Percentiles rank a stretch among this genome's conserved stretches.
phyloP scores from a whole-genome alignment of 2,113 vertebrate species.

The Rhodinocichla rosea region DNA sequence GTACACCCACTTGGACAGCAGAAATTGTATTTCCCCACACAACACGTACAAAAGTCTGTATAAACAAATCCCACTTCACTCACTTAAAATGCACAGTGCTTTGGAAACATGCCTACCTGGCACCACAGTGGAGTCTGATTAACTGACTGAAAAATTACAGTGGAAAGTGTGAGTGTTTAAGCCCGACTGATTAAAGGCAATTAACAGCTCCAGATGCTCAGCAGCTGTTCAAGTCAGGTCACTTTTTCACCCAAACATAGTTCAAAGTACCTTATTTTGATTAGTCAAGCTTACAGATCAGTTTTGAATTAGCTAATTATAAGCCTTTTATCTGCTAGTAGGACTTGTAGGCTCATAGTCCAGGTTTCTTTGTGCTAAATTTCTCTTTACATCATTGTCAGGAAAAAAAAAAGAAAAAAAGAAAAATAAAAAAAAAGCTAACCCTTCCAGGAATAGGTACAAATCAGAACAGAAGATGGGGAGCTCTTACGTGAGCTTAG shows the following conservation, averaged over 20 bases:
- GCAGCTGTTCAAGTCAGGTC: not conserved
- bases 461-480: not conserved
- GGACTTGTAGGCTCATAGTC: not conserved
- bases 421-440: not conserved
- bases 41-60: rapidly evolving
- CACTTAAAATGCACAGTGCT: not conserved
- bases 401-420: not conserved
- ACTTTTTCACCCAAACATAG: not conserved
- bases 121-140: not conserved
- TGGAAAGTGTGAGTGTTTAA: not conserved
- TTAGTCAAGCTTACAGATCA: not conserved
- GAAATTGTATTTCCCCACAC: rapidly evolving
- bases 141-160: not conserved
- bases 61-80: not conserved
- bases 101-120: not conserved
- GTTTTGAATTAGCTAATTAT: not conserved
- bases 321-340: not conserved
- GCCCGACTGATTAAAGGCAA: not conserved
- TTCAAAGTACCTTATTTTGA: not conserved
- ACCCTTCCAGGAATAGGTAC: not conserved
- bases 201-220: not conserved
- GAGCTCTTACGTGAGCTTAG: not conserved
- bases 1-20: not conserved
- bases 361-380: not conserved
- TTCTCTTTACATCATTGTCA: not conserved